Evolutionary conservation across 2,888 invertebrate species (phyloP).

Genomic region (Mythimna lalbum): DNA sequence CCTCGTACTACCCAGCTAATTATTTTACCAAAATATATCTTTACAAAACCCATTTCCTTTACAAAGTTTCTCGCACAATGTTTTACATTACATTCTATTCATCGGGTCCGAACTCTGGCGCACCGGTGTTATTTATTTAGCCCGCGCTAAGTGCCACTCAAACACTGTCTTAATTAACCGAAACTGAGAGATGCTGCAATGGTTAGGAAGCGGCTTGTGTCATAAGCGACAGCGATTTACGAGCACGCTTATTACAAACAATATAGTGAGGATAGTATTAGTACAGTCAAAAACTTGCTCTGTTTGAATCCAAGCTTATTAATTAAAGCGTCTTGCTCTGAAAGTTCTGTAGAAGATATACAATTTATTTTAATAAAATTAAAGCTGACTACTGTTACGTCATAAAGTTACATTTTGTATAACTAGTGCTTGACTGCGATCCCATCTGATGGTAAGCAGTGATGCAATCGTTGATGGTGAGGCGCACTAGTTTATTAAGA

Average conservation of each 20-base stretch:
- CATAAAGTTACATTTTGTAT: no score
- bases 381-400: background rate
- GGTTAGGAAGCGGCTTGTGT: conserved; percentile 47
- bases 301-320: background rate
- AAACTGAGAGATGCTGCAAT: conserved; percentile 81
- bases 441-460: no score
- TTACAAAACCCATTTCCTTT: conserved; percentile 15
- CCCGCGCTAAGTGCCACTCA: conserved; percentile 86
- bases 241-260: background rate
- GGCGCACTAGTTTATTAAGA: no score
- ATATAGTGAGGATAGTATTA: background rate
- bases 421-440: no score
- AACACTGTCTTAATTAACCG: conserved; percentile 89
- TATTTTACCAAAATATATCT: conserved; percentile 7
- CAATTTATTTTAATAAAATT: background rate
- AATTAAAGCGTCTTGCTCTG: background rate
- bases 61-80: conserved; percentile 18
- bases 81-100: conserved; percentile 42
- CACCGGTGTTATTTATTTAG: conserved; percentile 83
- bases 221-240: conserved; percentile 66
- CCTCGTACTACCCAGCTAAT: background rate
- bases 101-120: conserved; percentile 33
- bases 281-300: background rate
- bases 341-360: background rate
- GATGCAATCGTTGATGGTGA: no score